phyloP scores from a whole-genome alignment of 2,888 invertebrate genomes.

The Tenthredo livida region DNA sequence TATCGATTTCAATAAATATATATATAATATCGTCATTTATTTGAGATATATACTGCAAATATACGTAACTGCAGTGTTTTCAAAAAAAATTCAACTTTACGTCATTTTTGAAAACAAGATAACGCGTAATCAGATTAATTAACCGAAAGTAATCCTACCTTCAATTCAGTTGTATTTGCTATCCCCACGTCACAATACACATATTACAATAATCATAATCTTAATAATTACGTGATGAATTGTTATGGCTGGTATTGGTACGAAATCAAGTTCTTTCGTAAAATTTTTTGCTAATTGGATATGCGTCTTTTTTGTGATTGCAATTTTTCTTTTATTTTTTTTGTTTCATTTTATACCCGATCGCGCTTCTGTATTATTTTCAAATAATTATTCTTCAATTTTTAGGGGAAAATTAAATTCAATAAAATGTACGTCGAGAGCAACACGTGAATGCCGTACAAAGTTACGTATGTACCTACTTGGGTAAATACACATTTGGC shows the following conservation, averaged over 20 bases:
- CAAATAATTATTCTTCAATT: neutral
- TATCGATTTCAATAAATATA: neutral
- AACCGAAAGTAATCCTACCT: neutral
- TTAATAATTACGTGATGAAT: neutral
- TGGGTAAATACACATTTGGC: neutral
- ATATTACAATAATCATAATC: neutral
- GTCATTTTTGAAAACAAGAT: neutral
- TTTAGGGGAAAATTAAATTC: neutral
- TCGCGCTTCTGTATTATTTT: neutral
- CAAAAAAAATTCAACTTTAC: neutral
- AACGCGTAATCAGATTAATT: conserved; percentile 2
- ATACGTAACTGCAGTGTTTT: neutral
- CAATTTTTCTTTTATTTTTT: neutral
- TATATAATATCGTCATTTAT: neutral
- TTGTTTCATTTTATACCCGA: neutral
- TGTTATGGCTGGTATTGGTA: neutral
- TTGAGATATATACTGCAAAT: neutral
- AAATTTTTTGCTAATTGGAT: neutral
- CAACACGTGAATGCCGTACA: neutral
- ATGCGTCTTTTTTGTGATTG: neutral
- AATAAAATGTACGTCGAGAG: neutral
- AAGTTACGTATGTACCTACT: neutral
- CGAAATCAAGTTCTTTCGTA: neutral
- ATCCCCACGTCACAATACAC: neutral
- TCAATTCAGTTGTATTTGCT: neutral